Base-by-base conservation (phyloP, 2,113 vertebrate genomes). In the Acrocephalus kingi region DNA sequence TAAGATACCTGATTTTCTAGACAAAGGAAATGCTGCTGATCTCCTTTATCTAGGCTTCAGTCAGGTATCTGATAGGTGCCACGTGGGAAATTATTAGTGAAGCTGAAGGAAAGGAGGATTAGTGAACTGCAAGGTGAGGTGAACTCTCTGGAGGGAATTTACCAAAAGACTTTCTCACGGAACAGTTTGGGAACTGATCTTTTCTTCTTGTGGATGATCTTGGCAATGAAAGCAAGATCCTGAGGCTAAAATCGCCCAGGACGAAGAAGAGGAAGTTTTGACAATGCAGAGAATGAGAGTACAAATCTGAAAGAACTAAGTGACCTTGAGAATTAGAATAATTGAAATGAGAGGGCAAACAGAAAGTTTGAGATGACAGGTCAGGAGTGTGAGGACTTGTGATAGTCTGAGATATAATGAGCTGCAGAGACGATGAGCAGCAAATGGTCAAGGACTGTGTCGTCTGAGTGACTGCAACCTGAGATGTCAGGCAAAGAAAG, bases 1-100 rank as follows among this genome's bases (percentile, higher is more conserved):
- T 97, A 94, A 96, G 95, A 94, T 89, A 90, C 95, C 56, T 90
- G 96, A 95, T 95, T 81, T 80, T 77, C 90, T 22, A 94, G 93
- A 96, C 93, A 93, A 92, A 94, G 89, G 86, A 56, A 92, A 89
- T 49, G 86, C 86, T 94, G 86, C 83, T 89, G 72, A 92, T 93
- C 92, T 90, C 84, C 80, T 96, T 96, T 95, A 97, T 97, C 95
- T 89, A 30, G 64, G 72, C 73, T 94, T 93, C 94, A 93, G 91
- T 89, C 82, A 95, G 84, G 94, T 92, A 94, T 87, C 91, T 95
- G 95, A 94, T 89, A 93, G 93, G 73, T 96, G 94, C 73, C 94
- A 95, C 3, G 73, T 67, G 89, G 89, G 93, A 94, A 95, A 93
- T 92, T 30, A 84, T 63, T 87, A 91, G 61, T 61, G 89, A 93